A percentile compares a stretch with the other conserved stretches of the same genome.
Evolutionary conservation across 1,140 invertebrate genomes (phyloP).

Genomic region (Drosophila ohnishii): DNA sequence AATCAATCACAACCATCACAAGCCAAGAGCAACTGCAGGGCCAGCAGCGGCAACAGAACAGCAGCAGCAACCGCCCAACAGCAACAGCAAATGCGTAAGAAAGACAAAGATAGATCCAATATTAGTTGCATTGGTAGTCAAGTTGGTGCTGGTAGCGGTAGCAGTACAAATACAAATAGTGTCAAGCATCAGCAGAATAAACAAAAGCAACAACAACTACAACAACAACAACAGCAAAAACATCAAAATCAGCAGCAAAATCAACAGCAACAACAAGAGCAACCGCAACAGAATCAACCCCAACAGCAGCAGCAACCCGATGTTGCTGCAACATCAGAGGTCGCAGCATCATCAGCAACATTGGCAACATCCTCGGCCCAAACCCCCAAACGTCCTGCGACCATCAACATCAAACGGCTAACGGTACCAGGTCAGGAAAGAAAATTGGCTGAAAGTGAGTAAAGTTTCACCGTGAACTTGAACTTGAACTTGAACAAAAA

Average conservation of each 20-base stretch:
- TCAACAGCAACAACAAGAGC: constrained; percentile 33
- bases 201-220: constrained; percentile 68
- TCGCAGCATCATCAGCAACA: constrained; percentile 26
- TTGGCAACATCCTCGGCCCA: constrained; percentile 44
- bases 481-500: constrained; percentile 34
- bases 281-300: constrained; percentile 23
- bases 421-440: constrained; percentile 82
- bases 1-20: constrained; percentile 74
- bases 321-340: constrained; percentile 21
- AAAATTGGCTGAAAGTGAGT: constrained; percentile 83
- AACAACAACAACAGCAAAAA: constrained; percentile 41
- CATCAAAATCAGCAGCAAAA: constrained; percentile 12
- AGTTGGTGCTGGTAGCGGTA: constrained; percentile 69
- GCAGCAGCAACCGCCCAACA: constrained; percentile 27
- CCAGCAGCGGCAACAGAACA: constrained; percentile 41
- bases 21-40: constrained; percentile 58
- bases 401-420: constrained; percentile 79
- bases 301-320: constrained; percentile 30
- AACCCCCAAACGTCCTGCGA: constrained; percentile 63
- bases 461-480: constrained; percentile 78
- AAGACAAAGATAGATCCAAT: constrained; percentile 82
- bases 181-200: constrained; percentile 78
- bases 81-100: constrained; percentile 72
- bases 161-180: constrained; percentile 64
- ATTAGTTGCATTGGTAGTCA: constrained; percentile 76